phyloP scores from a whole-genome alignment of 1,140 invertebrate species.

The Zophobas morio region DNA sequence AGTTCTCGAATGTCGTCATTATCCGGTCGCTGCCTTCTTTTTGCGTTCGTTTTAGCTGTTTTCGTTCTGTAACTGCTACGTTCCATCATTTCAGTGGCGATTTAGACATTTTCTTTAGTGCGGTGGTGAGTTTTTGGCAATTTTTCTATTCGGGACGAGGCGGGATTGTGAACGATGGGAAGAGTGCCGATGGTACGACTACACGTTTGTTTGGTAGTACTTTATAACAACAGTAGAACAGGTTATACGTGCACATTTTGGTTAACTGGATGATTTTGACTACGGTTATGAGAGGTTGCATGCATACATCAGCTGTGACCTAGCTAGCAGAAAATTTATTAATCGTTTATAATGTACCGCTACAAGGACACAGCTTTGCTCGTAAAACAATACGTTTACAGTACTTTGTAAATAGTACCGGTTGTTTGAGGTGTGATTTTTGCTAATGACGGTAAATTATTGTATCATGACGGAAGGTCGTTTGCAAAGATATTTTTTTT shows the following conservation, averaged over 20 bases:
- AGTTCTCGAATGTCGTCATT: constrained; percentile 3
- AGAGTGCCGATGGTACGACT: too few species aligned
- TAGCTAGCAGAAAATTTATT: background rate
- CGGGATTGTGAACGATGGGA: too few species aligned
- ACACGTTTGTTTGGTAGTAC: too few species aligned
- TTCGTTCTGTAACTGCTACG: background rate
- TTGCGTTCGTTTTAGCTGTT: constrained; percentile 23
- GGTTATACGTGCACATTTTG: too few species aligned
- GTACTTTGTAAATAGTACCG: too few species aligned
- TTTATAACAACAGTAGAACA: too few species aligned
- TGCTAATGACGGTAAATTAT: too few species aligned
- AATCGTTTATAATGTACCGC: constrained; percentile 14
- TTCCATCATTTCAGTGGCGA: background rate
- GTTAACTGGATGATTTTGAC: too few species aligned
- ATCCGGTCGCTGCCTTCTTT: constrained; percentile 19
- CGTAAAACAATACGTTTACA: constrained; percentile 8
- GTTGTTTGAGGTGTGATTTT: too few species aligned
- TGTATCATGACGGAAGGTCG: too few species aligned
- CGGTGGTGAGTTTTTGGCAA: background rate
- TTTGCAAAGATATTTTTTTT: too few species aligned
- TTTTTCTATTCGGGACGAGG: too few species aligned
- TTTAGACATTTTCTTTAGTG: background rate
- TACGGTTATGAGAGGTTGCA: background rate
- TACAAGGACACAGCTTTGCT: constrained; percentile 20
- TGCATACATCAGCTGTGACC: constrained; percentile 17